A percentile compares a stretch with the other conserved stretches of the same genome.
Evolutionary conservation across 2,888 invertebrate species (phyloP).

Genomic region (Ectropis crepuscularia): DNA sequence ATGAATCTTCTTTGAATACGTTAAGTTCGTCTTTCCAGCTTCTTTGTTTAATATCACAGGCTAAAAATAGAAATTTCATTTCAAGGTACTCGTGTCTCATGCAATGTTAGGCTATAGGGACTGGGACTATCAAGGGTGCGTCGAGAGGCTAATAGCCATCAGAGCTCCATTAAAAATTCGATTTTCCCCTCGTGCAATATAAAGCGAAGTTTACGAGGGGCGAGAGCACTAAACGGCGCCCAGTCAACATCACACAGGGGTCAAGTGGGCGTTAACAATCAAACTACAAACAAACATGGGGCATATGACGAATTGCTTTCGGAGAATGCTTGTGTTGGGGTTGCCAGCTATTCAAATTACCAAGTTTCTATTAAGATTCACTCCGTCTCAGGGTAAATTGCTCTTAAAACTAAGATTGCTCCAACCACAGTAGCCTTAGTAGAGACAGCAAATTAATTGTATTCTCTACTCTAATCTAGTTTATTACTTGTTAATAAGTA

Average conservation of each 20-base stretch:
- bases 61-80: too few relatives aligned
- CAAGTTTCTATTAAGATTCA: constrained; percentile 6
- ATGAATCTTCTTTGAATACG: too few relatives aligned
- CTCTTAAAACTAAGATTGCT: background rate
- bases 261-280: constrained; percentile 61
- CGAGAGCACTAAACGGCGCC: constrained; percentile 55
- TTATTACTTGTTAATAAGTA: too few relatives aligned
- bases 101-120: constrained; percentile 21
- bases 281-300: constrained; percentile 55
- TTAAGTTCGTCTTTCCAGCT: too few relatives aligned
- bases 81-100: background rate
- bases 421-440: background rate
- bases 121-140: constrained; percentile 45
- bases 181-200: constrained; percentile 64
- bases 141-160: constrained; percentile 56
- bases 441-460: too few relatives aligned
- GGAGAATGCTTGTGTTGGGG: constrained; percentile 22
- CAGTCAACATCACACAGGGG: constrained; percentile 62
- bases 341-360: constrained; percentile 29
- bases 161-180: constrained; percentile 67
- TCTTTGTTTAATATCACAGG: too few relatives aligned
- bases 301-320: constrained; percentile 42
- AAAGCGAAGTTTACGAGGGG: constrained; percentile 63
- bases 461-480: too few relatives aligned
- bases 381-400: background rate